Evolutionary conservation across 2,888 invertebrate genomes (phyloP), one percentile per base, ranked within the genome.

Genomic region (Beris morrisii): DNA sequence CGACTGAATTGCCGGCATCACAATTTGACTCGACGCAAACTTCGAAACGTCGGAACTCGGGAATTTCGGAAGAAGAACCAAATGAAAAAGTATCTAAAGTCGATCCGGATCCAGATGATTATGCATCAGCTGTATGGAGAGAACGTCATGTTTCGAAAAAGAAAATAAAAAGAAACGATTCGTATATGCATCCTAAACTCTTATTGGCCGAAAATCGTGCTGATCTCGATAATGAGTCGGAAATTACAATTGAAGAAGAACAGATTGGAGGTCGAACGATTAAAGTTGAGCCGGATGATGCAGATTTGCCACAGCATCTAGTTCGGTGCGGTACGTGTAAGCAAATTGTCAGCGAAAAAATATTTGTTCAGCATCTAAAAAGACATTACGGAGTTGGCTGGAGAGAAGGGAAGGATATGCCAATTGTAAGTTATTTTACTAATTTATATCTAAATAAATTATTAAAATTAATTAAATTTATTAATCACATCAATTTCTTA

Each of bases 331-430:
- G 78, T 0, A 68, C 79, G 7, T 80, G 80, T 64, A 72, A 78
- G 31, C 70, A 64, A 3, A 71, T 72, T n/a, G 69, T 73, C 7
- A 45, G 52, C 0, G 65, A 69, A 12, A 46, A 54, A 0, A 63
- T 68, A 4, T 80, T 78, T 77, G 50, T 58, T 2, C n/a, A 54
- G 1, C 80, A 80, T 67, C 30, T 76, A 12, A 66, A 70, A 4
- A 69, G 71, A 45, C 80, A 80, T 70, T 80, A 80, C 66, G 81
- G 80, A 31, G 64, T 81, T 6, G 79, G 79, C 4, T 80, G 79
- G 80, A 59, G 67, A 12, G 67, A 71, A 4, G 76, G 74, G 12
- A 28, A 59, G 0, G 68, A 75, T 12, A 46, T 69, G 3, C 69
- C 74, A 13, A 50, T 73, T 69, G 78, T 76, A 67, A 69, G 76